These are phyloP conservation scores for Oncorhynchus mykiss DNA, from an alignment of 2,113 vertebrate genomes.

Conservation along the genomic window DNA sequence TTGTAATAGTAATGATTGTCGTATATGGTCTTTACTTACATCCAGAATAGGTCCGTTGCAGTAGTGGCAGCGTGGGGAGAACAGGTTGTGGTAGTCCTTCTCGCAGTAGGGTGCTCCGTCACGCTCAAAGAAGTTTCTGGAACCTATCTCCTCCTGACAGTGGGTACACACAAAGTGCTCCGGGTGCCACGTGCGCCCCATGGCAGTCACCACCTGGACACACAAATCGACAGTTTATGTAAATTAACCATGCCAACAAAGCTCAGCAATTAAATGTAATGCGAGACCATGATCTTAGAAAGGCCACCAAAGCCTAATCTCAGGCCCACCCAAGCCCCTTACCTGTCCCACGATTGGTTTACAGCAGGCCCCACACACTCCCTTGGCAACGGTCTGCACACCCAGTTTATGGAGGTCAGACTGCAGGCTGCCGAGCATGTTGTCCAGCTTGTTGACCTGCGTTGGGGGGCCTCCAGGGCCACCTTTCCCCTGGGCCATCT, in stretches of 20 bases:
- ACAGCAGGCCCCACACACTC: constrained; percentile 96
- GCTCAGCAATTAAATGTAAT: background rate
- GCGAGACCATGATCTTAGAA: background rate
- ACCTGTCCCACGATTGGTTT: constrained; percentile 98
- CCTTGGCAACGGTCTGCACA: constrained; percentile 95
- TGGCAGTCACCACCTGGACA: constrained; percentile 92
- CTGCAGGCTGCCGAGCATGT: constrained; percentile 97
- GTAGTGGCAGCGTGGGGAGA: constrained; percentile 96
- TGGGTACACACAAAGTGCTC: constrained; percentile 99
- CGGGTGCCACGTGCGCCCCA: constrained; percentile 98
- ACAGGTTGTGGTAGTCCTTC: constrained; percentile 95
- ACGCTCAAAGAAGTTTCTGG: constrained; percentile 97
- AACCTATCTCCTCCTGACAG: constrained; percentile 97
- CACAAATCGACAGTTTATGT: background rate
- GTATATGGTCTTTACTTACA: constrained; percentile 71
- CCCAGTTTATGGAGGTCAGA: constrained; percentile 96
- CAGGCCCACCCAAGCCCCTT: constrained; percentile 34
- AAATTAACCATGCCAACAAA: background rate
- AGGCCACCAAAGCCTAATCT: background rate
- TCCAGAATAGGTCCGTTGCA: constrained; percentile 98
- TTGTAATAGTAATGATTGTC: background rate
- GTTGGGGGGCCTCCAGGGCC: constrained; percentile 79
- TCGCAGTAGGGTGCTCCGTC: constrained; percentile 97
- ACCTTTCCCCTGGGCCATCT: constrained; percentile 92
- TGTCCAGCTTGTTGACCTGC: constrained; percentile 95